A percentile compares a stretch with the other conserved stretches of the same genome.
Evolutionary conservation across 2,797 vertebrate species (phyloP).

Genomic region (Lepilemur septentrionalis): DNA sequence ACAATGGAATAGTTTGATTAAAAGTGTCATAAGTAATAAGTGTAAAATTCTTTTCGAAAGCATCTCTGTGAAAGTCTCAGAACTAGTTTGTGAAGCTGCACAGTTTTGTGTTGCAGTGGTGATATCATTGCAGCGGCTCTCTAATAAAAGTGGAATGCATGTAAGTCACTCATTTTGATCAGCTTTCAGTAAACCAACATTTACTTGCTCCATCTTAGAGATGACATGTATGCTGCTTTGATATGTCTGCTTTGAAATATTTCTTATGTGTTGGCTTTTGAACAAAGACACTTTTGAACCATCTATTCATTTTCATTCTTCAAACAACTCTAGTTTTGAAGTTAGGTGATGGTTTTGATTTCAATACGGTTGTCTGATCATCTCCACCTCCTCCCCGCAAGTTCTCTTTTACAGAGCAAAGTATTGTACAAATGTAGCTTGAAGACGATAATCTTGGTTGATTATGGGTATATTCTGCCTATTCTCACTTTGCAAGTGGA

Average conservation of each 20-base stretch:
- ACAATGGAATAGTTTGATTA: not conserved
- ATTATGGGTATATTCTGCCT: not conserved
- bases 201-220: not conserved
- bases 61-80: not conserved
- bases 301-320: not conserved
- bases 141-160: not conserved
- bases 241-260: not conserved
- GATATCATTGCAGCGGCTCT: not conserved
- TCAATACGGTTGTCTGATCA: not conserved
- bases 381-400: not conserved
- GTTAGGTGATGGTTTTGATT: constrained; percentile 35
- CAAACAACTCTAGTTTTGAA: constrained; percentile 6
- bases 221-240: not conserved
- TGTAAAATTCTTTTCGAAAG: not conserved
- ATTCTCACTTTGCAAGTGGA: not conserved
- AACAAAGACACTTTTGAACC: not conserved
- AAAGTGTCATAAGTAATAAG: not conserved
- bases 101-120: not conserved
- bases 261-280: constrained; percentile 24
- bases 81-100: not conserved
- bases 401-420: not conserved
- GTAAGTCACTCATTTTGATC: not conserved
- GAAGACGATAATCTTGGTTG: not conserved
- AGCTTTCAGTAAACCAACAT: not conserved
- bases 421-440: not conserved